Evolutionary conservation across 2,113 vertebrate genomes (phyloP).

Genomic region (Puffinus mauretanicus): DNA sequence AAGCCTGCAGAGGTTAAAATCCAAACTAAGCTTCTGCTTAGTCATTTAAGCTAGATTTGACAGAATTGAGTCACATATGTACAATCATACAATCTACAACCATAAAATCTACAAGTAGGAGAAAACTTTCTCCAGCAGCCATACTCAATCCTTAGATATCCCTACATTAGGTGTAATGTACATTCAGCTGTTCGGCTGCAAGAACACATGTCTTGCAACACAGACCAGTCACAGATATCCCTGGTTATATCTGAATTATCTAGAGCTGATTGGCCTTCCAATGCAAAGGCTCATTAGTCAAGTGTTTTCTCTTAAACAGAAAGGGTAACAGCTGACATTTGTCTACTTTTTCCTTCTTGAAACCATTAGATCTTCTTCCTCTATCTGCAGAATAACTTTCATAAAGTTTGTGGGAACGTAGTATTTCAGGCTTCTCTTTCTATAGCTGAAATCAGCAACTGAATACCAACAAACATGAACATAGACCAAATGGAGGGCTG

Average conservation of each 20-base stretch:
- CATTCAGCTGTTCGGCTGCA: not conserved
- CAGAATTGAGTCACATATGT: not conserved
- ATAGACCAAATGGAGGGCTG: not conserved
- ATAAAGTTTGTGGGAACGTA: not conserved
- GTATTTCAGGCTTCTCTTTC: not conserved
- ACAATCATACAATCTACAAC: not conserved
- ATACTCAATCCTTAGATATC: not conserved
- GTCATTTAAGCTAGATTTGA: not conserved
- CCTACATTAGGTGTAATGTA: not conserved
- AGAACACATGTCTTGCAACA: not conserved
- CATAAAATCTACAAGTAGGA: not conserved
- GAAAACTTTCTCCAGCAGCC: not conserved
- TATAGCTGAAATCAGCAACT: not conserved
- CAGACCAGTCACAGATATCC: not conserved
- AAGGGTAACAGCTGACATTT: not conserved
- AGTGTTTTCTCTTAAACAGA: not conserved
- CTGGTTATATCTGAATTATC: not conserved
- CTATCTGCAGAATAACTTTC: not conserved
- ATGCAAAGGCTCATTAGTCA: not conserved
- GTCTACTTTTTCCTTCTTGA: not conserved
- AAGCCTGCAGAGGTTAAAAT: not conserved
- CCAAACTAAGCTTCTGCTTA: not conserved
- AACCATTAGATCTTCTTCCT: not conserved
- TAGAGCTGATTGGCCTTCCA: not conserved
- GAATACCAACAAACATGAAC: not conserved